Conservation (phyloP, 2,888 invertebrate species). For the Perizoma affinitatum region DNA sequence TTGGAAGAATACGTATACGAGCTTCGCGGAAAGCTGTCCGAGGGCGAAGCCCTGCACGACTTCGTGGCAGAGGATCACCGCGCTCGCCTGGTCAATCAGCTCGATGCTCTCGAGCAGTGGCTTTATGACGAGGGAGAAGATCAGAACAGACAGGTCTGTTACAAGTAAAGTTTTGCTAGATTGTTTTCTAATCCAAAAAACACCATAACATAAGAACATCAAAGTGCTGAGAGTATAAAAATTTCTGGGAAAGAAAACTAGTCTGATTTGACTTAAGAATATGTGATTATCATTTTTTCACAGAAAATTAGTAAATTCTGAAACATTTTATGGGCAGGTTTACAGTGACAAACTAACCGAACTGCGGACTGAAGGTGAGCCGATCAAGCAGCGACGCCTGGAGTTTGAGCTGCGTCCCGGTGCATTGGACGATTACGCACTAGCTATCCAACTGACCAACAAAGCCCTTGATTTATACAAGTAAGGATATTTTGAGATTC, state of each 20-base stretch:
- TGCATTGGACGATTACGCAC: conserved; percentile 92
- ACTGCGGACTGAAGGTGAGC: conserved; percentile 92
- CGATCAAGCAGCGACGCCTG: conserved; percentile 91
- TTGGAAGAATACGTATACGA: conserved; percentile 99
- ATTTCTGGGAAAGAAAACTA: no score
- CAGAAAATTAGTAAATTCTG: no score
- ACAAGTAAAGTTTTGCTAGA: background rate
- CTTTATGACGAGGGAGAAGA: conserved; percentile 98
- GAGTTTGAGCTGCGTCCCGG: conserved; percentile 92
- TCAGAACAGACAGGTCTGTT: conserved; percentile 85
- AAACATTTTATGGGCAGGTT: conserved; percentile 56
- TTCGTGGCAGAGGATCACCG: conserved; percentile 90
- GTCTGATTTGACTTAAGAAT: no score
- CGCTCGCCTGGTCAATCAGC: conserved; percentile 83
- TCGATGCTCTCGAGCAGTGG: conserved; percentile 97
- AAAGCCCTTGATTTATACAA: conserved; percentile 90
- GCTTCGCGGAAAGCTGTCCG: conserved; percentile 93
- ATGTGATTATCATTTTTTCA: no score
- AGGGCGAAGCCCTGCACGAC: conserved; percentile 89
- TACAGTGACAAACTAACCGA: conserved; percentile 86
- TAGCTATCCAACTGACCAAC: conserved; percentile 90
- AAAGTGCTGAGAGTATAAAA: no score
- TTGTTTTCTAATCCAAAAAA: no score
- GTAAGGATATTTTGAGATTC: conserved; percentile 54
- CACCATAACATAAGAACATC: no score